These are phyloP conservation scores for Helleia helle DNA, from an alignment of 2,888 invertebrate genomes.

Conservation along the genomic window DNA sequence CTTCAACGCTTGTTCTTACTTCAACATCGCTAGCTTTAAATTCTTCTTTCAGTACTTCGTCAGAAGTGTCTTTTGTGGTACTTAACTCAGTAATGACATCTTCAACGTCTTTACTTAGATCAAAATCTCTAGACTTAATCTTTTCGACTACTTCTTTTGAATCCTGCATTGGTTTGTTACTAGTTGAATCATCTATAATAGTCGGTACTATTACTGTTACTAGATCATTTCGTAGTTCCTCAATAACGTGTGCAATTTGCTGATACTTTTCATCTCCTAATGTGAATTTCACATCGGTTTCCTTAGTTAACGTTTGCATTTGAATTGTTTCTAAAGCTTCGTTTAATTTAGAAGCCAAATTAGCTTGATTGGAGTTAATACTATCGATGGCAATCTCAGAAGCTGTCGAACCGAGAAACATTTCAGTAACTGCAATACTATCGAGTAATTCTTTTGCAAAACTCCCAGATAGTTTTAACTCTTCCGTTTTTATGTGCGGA, in stretches of 20 bases:
- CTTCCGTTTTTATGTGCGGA: constrained; percentile 36
- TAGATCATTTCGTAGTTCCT: not conserved
- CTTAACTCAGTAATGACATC: too few species aligned
- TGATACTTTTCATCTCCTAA: constrained; percentile 28
- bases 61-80: too few species aligned
- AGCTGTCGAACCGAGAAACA: constrained; percentile 14
- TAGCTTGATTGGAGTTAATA: constrained; percentile 25
- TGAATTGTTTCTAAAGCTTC: constrained; percentile 37
- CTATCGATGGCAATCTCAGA: constrained; percentile 16
- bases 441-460: constrained; percentile 42
- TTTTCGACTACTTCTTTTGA: not conserved
- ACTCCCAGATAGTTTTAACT: constrained; percentile 36
- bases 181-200: not conserved
- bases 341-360: constrained; percentile 38
- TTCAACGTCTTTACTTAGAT: too few species aligned
- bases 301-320: constrained; percentile 34
- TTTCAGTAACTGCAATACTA: constrained; percentile 26
- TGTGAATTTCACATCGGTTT: constrained; percentile 31
- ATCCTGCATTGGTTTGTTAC: not conserved
- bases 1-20: too few species aligned
- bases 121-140: not conserved
- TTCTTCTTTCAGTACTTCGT: too few species aligned
- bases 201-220: constrained; percentile 27
- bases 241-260: not conserved
- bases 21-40: too few species aligned